Conservation (phyloP, 2,113 vertebrate species). For the Glaucomys volans region DNA sequence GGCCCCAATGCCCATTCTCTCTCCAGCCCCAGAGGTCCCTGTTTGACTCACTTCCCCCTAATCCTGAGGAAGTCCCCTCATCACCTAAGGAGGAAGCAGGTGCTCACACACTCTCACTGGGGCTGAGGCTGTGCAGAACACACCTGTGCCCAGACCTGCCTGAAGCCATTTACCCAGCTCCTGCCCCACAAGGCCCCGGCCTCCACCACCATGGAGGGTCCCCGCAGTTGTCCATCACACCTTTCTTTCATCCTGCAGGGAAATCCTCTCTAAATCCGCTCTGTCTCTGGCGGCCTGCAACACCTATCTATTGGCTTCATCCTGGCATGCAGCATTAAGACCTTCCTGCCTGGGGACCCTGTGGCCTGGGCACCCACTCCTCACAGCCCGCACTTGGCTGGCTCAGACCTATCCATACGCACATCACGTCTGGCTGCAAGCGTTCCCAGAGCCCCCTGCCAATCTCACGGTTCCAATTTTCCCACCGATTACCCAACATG, state of each 20-base stretch:
- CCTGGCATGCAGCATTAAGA: rapidly evolving
- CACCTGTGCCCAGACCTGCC: neutral
- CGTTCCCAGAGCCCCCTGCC: conserved; percentile 55
- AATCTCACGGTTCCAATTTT: conserved; percentile 78
- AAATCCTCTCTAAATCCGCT: neutral
- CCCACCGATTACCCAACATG: conserved; percentile 75
- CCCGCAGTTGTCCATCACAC: neutral
- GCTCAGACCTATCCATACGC: conserved; percentile 47
- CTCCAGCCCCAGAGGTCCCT: neutral
- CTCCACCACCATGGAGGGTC: neutral
- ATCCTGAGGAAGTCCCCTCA: neutral
- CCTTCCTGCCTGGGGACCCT: neutral
- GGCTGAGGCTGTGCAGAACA: rapidly evolving
- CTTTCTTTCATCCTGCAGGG: neutral
- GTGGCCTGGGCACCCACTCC: neutral
- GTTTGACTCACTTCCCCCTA: neutral
- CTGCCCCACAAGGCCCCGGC: neutral
- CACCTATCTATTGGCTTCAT: neutral
- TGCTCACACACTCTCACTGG: neutral
- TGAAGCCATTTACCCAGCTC: neutral
- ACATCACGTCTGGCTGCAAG: conserved; percentile 52
- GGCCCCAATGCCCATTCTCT: neutral
- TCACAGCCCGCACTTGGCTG: neutral
- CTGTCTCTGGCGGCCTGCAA: rapidly evolving
- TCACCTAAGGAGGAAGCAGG: neutral